A percentile compares a stretch with the other conserved stretches of the same genome.
phyloP scores from a whole-genome alignment of 2,888 invertebrate genomes.

The Trissonchulus latispiculum region DNA sequence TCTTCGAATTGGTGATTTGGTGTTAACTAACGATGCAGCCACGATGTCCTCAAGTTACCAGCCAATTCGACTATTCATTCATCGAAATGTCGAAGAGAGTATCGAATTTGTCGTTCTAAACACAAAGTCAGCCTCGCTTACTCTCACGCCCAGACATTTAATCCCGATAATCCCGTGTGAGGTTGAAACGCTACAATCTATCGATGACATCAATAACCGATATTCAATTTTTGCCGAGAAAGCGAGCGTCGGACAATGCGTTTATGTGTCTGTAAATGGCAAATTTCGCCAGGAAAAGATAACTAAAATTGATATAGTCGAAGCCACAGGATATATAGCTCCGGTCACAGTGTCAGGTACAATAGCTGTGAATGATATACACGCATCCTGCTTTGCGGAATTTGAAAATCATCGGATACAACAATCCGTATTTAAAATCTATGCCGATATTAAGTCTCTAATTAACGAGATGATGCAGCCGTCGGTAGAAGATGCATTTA shows the following conservation, averaged over 20 bases:
- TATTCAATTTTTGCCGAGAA: not conserved
- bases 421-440: not conserved
- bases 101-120: not conserved
- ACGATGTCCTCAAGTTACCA: not conserved
- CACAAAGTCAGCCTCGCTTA: not conserved
- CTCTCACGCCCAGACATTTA: not conserved
- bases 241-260: not conserved
- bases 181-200: not conserved
- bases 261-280: not conserved
- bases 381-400: conserved; percentile 5
- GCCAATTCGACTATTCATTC: not conserved
- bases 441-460: too few relatives aligned
- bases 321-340: not conserved
- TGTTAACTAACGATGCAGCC: not conserved
- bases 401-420: conserved; percentile 1
- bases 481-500: too few relatives aligned
- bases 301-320: not conserved
- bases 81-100: not conserved
- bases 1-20: not conserved
- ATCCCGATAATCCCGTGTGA: not conserved
- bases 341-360: conserved; percentile 10
- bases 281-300: not conserved
- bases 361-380: conserved; percentile 6
- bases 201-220: not conserved
- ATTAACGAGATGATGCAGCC: too few relatives aligned